Base-by-base conservation (phyloP, 2,888 invertebrate species). In the Spodoptera littoralis region DNA sequence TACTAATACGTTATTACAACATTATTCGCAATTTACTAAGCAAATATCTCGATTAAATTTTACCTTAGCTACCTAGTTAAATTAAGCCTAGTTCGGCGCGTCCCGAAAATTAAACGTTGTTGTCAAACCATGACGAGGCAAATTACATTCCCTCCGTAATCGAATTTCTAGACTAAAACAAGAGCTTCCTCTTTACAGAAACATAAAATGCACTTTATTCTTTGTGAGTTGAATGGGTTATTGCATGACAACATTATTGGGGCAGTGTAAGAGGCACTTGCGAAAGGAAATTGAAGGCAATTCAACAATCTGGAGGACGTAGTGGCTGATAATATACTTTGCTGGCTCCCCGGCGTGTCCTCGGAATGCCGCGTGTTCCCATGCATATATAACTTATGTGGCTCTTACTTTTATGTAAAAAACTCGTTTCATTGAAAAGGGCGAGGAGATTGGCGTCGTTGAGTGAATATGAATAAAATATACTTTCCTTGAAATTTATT, bases 231-330 rank as follows among this genome's bases (percentile, higher is more conserved):
- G 76, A 77, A 76, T 76, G 74, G 76, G 69, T 80, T 81, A 73
- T 84, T 81, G 73, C 81, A 81, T 81, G 78, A 76, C 80, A 79
- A 80, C 81, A 79, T 83, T 80, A 81, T 79, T 78, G 77, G 74
- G 67, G 63, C 76, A 73, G 73, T 71, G 48, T 77, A 79, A 80
- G 80, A 77, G 81, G 77, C 81, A 81, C 83, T 87, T 79, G 73
- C 61, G 61, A 74, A 70, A 79, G 86, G 83, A 88, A 87, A 88
- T 88, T 86, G 87, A 82, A 86, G 83, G 84, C 83, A 84, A 86
- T 87, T 86, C 86, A 84, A 82, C 84, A 84, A 86, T 87, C 79
- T 79, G 75, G 79, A 71, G 73, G 74, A 76, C 73, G 76, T 78
- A 84, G 79, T 80, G 76, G 79, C 79, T 82, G 78, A 82, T 84